Evolutionary conservation across 1,140 invertebrate species (phyloP).

Genomic region (Plodia interpunctella): DNA sequence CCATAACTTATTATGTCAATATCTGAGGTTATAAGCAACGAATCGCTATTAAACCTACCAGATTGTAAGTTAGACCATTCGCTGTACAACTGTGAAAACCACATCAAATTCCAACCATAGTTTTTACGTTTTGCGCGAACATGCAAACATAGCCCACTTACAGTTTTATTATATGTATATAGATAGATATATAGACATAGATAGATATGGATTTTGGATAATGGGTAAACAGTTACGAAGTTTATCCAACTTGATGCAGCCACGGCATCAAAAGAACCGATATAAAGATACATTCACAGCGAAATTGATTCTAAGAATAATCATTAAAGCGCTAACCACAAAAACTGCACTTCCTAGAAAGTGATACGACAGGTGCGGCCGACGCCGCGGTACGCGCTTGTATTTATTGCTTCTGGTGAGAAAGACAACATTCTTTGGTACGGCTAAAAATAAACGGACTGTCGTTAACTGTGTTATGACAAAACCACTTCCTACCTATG

Average conservation of each 20-base stretch:
- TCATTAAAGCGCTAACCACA: background rate
- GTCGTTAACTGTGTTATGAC: background rate
- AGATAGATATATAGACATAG: too few species aligned
- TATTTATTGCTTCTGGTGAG: background rate
- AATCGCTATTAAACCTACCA: too few species aligned
- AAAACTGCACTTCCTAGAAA: constrained; percentile 28
- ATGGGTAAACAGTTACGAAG: too few species aligned
- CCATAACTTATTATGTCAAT: too few species aligned
- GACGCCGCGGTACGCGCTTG: constrained; percentile 18
- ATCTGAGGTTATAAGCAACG: too few species aligned
- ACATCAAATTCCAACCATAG: too few species aligned
- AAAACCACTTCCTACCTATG: background rate
- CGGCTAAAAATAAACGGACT: constrained; percentile 23
- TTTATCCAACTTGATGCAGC: background rate
- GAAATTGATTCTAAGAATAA: background rate
- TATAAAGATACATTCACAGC: background rate
- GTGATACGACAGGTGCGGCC: constrained; percentile 31
- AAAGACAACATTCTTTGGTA: constrained; percentile 31
- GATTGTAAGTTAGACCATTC: too few species aligned
- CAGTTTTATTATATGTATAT: too few species aligned
- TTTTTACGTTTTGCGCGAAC: too few species aligned
- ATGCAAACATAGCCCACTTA: too few species aligned
- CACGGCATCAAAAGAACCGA: background rate
- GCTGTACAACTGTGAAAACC: too few species aligned
- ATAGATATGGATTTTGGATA: too few species aligned